A percentile compares a stretch with the other conserved stretches of the same genome.
Conservation (phyloP, 2,888 invertebrate genomes). For the Philereme transversata region DNA sequence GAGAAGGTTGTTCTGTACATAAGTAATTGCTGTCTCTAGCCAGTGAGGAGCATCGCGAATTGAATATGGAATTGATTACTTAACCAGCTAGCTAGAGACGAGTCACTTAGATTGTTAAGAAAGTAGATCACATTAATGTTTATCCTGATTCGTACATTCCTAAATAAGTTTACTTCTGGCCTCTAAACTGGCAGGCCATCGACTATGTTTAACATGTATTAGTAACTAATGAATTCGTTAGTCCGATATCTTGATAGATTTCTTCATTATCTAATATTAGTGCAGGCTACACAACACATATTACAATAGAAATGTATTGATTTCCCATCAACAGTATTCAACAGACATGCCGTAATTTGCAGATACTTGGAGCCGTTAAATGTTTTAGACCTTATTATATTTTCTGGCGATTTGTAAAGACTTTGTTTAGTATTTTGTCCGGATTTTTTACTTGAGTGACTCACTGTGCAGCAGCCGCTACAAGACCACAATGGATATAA, state of each 20-base stretch:
- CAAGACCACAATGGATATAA: slow-evolving; percentile 81
- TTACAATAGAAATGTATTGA: slow-evolving; percentile 82
- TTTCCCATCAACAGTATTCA: slow-evolving; percentile 78
- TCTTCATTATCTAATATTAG: slow-evolving; percentile 75
- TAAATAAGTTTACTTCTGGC: slow-evolving; percentile 48
- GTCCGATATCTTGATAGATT: slow-evolving; percentile 79
- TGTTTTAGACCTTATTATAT: slow-evolving; percentile 60
- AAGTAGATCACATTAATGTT: slow-evolving; percentile 37
- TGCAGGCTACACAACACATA: slow-evolving; percentile 80
- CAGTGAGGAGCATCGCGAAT: slow-evolving; percentile 43
- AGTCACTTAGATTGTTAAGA: slow-evolving; percentile 33
- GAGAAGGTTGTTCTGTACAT: slow-evolving; percentile 45
- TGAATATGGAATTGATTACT: slow-evolving; percentile 65
- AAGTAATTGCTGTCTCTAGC: slow-evolving; percentile 30
- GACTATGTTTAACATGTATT: slow-evolving; percentile 72
- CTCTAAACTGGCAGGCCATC: slow-evolving; percentile 64
- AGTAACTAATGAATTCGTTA: slow-evolving; percentile 77
- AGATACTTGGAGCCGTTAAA: slow-evolving; percentile 79
- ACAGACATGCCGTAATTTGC: slow-evolving; percentile 81
- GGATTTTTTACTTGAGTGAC: slow-evolving; percentile 78
- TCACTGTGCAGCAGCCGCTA: slow-evolving; percentile 72
- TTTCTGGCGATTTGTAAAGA: slow-evolving; percentile 60
- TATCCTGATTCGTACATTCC: slow-evolving; percentile 30
- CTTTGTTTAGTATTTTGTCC: slow-evolving; percentile 58
- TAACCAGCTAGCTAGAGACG: slow-evolving; percentile 33